Evolutionary conservation across 2,797 vertebrate species (phyloP), one percentile per base, ranked within the genome.

Genomic region (Neosilurus hyrtlii): DNA sequence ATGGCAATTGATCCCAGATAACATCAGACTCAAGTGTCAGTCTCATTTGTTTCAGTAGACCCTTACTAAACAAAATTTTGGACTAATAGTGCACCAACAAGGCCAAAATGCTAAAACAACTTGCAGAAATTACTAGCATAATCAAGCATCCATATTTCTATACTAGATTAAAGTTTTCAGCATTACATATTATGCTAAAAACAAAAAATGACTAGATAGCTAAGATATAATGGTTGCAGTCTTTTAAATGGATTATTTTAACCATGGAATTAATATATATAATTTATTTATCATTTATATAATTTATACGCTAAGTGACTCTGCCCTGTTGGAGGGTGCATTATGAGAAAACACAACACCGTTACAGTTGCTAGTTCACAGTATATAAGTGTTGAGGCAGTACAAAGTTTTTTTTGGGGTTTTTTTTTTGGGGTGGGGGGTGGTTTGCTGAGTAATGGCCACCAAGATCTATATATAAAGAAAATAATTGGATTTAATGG

Each of bases 1-100:
- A 83, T 80, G 85, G 87, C 82, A 72, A 86, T 82, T 74, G 84
- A 91, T 89, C 87, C 82, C 85, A 74, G 84, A 78, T 81, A 80
- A 88, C 87, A 80, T 89, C 85, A 91, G 90, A 87, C 82, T 74
- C 54, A 86, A 85, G 85, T 75, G 72, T 71, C 81, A 85, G 54
- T 85, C 63, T 87, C 67, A 67, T 56, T 80, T 85, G 57, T 84
- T 66, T 75, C 9, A 49, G 79, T 73, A 61, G 43, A 68, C 51
- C 70, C 74, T 79, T 52, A 54, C 67, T 90, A 90, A 92, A 80
- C 7, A 30, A 59, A 26, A 65, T 16, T 43, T 43, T 43, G 37
- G 37, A 43, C 37, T 43, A 43, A 57, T 6, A 35, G 57, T 56
- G n/a, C 2, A 54, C 3, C 52, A 26, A 22, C n/a, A 72, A 73